Base-by-base conservation (phyloP, 2,888 invertebrate species). In the Azorinus chamasolen region DNA sequence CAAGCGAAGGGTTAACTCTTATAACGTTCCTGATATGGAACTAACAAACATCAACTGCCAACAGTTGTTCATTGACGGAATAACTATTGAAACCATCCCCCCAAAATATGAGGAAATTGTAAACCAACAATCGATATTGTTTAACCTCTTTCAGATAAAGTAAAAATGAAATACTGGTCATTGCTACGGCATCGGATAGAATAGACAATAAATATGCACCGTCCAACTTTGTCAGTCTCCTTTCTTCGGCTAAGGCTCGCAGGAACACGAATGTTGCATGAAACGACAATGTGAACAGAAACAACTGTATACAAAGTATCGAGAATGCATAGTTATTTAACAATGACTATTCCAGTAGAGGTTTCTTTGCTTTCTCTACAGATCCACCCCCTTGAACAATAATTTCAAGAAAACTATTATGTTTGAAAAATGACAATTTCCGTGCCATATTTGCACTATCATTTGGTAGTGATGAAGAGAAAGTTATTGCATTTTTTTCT, bases 191-290 rank as follows among this genome's bases (percentile, higher is more conserved):
- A 69, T 89, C 89, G 59, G 78, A 70, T n/a, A 86, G 66, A 14
- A 90, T 75, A 0, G 88, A 86, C 24, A 90, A 50, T 1, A 87
- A 50, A 53, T 84, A 76, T 5, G 90, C 88, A n/a, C 84, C 85
- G 4, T 88, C 74, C 8, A 83, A 59, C 20, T 79, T 75, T 18
- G 79, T 59, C 6, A 83, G 48, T 0, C 87, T 87, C 10, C 71
- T 71, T 18, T 85, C 84, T 58, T 79, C 79, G 0, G 86, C 86
- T 51, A 88, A 72, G 12, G 90, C 81, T 16, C 89, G 90, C 24
- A 88, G 74, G 63, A 89, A 90, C 5, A 86, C 83, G 65, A 89
- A 88, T 3, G 86, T 85, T 0, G 81, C 70, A 48, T 87, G 83
- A 46, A 82, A 87, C 1, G 86, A 79, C 14, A 85, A 32, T 0